Conservation (phyloP, 2,113 vertebrate species). For the Menura novaehollandiae region DNA sequence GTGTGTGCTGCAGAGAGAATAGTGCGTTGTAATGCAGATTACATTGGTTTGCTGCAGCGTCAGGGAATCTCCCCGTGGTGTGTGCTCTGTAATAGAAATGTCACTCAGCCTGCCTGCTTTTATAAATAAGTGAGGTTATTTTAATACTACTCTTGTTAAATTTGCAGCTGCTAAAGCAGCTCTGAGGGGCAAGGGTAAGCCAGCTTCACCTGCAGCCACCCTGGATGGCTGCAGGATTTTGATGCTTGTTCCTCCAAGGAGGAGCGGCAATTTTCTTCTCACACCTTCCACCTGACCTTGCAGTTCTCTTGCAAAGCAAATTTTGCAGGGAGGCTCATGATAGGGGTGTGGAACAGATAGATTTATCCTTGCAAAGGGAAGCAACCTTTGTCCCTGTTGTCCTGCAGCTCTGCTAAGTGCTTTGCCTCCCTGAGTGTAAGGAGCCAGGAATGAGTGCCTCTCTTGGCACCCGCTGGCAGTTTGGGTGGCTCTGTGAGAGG, state of each 20-base stretch:
- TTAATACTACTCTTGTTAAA: not conserved
- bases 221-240: not conserved
- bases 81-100: not conserved
- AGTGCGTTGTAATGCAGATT: not conserved
- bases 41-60: not conserved
- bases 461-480: not conserved
- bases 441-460: not conserved
- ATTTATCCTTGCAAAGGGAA: not conserved
- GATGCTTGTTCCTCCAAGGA: not conserved
- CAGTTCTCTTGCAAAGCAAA: not conserved
- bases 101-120: not conserved
- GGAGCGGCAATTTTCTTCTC: not conserved
- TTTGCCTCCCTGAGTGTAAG: not conserved
- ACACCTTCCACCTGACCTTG: slow-evolving; percentile 62
- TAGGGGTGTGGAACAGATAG: not conserved
- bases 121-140: not conserved
- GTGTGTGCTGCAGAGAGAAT: not conserved
- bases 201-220: not conserved
- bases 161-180: not conserved
- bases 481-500: not conserved
- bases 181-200: not conserved
- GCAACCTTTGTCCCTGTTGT: not conserved
- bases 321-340: not conserved
- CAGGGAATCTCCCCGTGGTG: not conserved
- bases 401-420: not conserved